phyloP scores from a whole-genome alignment of 2,113 vertebrate genomes.

The Alosa alosa region DNA sequence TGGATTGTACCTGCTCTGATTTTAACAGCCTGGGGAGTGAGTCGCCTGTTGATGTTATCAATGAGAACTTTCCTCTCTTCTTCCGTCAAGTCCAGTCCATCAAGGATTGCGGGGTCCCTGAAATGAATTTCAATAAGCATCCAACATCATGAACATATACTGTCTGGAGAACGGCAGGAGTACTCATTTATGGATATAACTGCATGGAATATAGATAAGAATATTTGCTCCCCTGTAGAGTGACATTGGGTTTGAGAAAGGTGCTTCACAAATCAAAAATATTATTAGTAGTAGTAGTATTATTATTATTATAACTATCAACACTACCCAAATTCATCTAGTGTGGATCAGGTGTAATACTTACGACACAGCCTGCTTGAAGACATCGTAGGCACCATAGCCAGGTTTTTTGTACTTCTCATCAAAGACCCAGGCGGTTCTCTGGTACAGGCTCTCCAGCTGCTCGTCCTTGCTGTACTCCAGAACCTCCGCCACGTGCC shows the following conservation, averaged over 20 bases:
- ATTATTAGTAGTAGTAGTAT: too few relatives aligned
- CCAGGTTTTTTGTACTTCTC: slow-evolving; percentile 96
- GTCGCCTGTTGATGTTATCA: slow-evolving; percentile 95
- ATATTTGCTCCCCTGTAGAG: too few relatives aligned
- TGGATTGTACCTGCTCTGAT: slow-evolving; percentile 86
- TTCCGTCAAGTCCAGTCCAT: slow-evolving; percentile 91
- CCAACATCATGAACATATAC: background rate
- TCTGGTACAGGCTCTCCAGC: slow-evolving; percentile 93
- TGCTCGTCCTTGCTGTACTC: slow-evolving; percentile 97
- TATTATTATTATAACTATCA: too few relatives aligned
- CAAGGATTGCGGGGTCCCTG: slow-evolving; percentile 91
- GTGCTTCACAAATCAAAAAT: too few relatives aligned
- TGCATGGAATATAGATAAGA: too few relatives aligned
- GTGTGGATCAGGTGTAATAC: slow-evolving; percentile 42
- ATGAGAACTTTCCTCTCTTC: slow-evolving; percentile 88
- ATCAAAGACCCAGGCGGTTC: slow-evolving; percentile 97
- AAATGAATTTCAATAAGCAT: background rate
- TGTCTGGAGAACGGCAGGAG: background rate
- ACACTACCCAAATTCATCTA: too few relatives aligned
- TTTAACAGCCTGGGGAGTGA: slow-evolving; percentile 97
- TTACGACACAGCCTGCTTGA: slow-evolving; percentile 98
- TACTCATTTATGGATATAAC: background rate
- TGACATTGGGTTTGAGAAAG: too few relatives aligned
- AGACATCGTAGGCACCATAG: slow-evolving; percentile 96
- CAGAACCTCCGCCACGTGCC: slow-evolving; percentile 94